Conservation (phyloP, 2,113 vertebrate genomes). For the Leiothrix lutea region DNA sequence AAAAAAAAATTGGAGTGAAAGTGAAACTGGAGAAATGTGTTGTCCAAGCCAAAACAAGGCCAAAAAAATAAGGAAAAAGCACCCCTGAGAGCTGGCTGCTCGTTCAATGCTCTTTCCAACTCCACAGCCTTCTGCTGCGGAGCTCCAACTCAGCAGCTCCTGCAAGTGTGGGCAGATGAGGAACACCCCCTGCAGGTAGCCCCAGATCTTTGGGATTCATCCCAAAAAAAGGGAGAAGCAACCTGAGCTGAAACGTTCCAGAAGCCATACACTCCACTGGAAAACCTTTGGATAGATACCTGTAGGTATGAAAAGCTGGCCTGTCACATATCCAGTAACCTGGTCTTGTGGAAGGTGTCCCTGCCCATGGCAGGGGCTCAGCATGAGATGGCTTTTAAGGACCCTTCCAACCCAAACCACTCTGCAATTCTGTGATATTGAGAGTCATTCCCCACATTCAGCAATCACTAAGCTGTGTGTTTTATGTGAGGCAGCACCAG, state of each 20-base stretch:
- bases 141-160: too few species aligned
- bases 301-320: background rate
- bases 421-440: too few species aligned
- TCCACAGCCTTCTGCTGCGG: background rate
- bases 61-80: background rate
- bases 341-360: background rate
- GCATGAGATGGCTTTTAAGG: background rate
- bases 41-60: background rate
- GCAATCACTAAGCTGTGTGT: background rate
- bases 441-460: background rate
- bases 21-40: background rate
- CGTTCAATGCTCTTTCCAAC: background rate
- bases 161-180: fast-evolving
- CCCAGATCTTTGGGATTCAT: background rate
- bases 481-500: background rate
- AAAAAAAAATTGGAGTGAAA: background rate
- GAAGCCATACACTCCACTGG: fast-evolving
- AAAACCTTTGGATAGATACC: background rate
- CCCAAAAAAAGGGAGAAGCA: background rate
- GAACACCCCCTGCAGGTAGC: fast-evolving
- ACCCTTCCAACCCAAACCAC: background rate
- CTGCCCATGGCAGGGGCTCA: background rate
- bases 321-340: background rate
- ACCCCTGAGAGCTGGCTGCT: background rate
- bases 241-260: background rate